Percentiles rank a stretch among this genome's conserved stretches.
Conservation (phyloP, 1,140 invertebrate species). For the Lepidurus couesii region DNA sequence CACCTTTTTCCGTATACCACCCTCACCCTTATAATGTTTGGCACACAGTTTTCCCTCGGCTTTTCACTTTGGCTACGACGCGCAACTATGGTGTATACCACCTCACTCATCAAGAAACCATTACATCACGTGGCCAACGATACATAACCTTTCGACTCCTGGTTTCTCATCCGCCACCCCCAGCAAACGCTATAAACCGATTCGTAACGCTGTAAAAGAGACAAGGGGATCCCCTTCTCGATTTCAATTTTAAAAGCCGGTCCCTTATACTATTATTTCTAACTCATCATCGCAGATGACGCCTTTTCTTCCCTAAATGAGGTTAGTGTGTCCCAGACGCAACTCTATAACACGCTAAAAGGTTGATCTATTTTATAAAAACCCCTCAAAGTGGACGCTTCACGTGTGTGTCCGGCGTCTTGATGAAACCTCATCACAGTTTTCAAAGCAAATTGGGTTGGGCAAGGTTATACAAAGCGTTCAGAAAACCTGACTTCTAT, state of each 20-base stretch:
- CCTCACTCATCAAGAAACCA: neutral
- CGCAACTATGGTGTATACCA: neutral
- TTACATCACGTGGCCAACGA: constrained; percentile 21
- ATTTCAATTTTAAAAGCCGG: neutral
- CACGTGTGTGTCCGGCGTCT: neutral
- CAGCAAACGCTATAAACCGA: neutral
- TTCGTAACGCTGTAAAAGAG: neutral
- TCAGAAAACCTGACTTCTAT: neutral
- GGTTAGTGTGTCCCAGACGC: neutral
- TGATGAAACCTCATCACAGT: neutral
- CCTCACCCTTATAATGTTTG: neutral
- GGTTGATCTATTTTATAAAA: neutral
- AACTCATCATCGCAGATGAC: constrained; percentile 1
- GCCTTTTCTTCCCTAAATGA: neutral
- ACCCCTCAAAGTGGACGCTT: neutral
- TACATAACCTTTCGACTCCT: neutral
- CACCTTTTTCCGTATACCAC: neutral
- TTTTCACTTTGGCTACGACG: neutral
- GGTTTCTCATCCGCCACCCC: constrained; percentile 1
- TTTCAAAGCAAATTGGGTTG: neutral
- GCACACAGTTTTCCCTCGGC: neutral
- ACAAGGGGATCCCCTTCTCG: neutral
- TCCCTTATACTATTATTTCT: neutral
- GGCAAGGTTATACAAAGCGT: neutral
- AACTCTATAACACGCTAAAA: neutral